A percentile compares a stretch with the other conserved stretches of the same genome.
phyloP scores from a whole-genome alignment of 2,797 vertebrate genomes.

The Danio aesculapii region DNA sequence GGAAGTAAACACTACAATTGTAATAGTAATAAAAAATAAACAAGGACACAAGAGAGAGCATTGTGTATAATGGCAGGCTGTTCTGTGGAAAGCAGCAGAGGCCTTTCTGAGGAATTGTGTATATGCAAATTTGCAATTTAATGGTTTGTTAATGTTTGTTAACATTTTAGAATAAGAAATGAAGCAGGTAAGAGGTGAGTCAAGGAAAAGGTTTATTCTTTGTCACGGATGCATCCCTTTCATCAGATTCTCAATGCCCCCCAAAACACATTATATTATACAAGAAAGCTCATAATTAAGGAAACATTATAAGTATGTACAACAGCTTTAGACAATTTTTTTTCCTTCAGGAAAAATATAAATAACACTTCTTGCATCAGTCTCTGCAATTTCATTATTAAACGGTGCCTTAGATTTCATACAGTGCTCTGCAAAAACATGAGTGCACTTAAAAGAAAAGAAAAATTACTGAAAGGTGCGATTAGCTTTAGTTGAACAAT shows the following conservation, averaged over 20 bases:
- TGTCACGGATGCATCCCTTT: conserved; percentile 98
- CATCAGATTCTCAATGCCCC: conserved; percentile 91
- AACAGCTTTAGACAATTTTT: conserved; percentile 89
- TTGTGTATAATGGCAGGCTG: not conserved
- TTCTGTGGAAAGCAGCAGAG: not conserved
- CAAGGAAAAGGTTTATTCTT: conserved; percentile 81
- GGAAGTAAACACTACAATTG: not conserved
- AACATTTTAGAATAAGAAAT: not conserved
- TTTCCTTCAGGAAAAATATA: conserved; percentile 97
- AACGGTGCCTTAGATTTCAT: conserved; percentile 95
- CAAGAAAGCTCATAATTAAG: conserved; percentile 87
- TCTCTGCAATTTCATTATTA: conserved; percentile 82
- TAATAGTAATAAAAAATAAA: not conserved
- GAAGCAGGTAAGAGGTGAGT: not conserved
- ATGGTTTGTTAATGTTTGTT: not conserved
- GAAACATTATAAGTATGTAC: conserved; percentile 85
- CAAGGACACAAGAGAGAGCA: no score
- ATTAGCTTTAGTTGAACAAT: conserved; percentile 41
- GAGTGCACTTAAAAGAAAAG: conserved; percentile 46
- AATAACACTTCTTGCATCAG: conserved; percentile 89
- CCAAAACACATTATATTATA: conserved; percentile 96
- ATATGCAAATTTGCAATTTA: not conserved
- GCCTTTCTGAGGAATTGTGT: not conserved
- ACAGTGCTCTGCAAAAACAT: conserved; percentile 77
- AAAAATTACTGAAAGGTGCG: conserved; percentile 46